phyloP scores from a whole-genome alignment of 2,113 vertebrate species.

The Astur gentilis region DNA sequence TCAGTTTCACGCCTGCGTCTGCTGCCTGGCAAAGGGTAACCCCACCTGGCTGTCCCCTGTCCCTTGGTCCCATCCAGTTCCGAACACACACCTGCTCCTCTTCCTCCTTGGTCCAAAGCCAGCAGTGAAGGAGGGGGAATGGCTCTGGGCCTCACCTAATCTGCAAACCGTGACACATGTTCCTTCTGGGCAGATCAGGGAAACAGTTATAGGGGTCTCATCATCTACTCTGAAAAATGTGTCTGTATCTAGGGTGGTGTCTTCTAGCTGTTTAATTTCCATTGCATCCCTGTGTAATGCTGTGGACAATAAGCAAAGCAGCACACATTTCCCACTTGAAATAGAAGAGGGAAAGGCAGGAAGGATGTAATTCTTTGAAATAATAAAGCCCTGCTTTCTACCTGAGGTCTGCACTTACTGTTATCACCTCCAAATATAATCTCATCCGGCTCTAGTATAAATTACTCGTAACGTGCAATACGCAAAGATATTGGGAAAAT shows the following conservation, averaged over 20 bases:
- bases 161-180: background rate
- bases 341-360: background rate
- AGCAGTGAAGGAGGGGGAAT: background rate
- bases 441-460: slow-evolving; percentile 30
- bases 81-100: background rate
- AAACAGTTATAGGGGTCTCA: background rate
- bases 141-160: background rate
- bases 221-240: background rate
- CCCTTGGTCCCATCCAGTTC: background rate
- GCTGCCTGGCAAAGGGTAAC: background rate
- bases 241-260: background rate
- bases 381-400: slow-evolving; percentile 37
- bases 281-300: fast-evolving
- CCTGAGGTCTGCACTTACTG: slow-evolving; percentile 35
- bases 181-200: background rate
- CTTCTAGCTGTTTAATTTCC: background rate
- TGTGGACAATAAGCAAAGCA: background rate
- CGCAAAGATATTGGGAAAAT: slow-evolving; percentile 21
- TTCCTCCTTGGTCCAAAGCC: background rate
- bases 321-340: background rate
- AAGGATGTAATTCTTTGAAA: slow-evolving; percentile 34
- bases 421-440: slow-evolving; percentile 57
- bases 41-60: background rate
- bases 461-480: slow-evolving; percentile 31
- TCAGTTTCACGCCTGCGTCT: fast-evolving